Evolutionary conservation across 2,113 vertebrate species (phyloP), one percentile per base, ranked within the genome.

Genomic region (Sapayoa aenigma): DNA sequence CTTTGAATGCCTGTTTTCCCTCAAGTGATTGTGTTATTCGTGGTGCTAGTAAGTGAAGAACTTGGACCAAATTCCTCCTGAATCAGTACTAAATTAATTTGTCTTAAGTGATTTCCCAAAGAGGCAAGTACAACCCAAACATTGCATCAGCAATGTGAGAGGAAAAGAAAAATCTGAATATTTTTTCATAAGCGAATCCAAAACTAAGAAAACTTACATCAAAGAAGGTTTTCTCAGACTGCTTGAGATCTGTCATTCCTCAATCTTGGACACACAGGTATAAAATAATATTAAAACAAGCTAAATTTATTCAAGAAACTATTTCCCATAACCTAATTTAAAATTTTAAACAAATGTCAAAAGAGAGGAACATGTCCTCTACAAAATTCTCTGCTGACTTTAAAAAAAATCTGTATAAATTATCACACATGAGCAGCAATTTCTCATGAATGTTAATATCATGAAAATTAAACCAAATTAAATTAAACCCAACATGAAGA

Each of bases 381-480:
- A 67, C 1, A 6, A 65, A 93, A 62, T 28, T 13, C 85, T 90
- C 78, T 91, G 82, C 82, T 96, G 87, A 89, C 78, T 83, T 91
- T 0, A 56, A 52, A 69, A 59, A 88, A 69, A 50, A 12, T 1
- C 30, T 53, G n/a, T 73, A 89, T 93, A 87, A 87, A 85, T 93
- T 92, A 75, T 52, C 59, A 91, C 62, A 74, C 53, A 65, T 14
- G 23, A 95, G 71, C 67, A 94, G 71, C 67, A 91, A 30, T 85
- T 95, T 90, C 82, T 94, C 83, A 90, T 94, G 68, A 96, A 96
- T 80, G 56, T 82, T 96, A 95, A 94, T 84, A 84, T 21, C 90
- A 89, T 25, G 9, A 50, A 90, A 88, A 77, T 52, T 83, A 88
- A 97, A 90, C 73, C 68, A 1, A 90, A 87, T 41, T 92, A n/a